Base-by-base conservation (phyloP, 2,888 invertebrate genomes). In the Eristalis tenax region DNA sequence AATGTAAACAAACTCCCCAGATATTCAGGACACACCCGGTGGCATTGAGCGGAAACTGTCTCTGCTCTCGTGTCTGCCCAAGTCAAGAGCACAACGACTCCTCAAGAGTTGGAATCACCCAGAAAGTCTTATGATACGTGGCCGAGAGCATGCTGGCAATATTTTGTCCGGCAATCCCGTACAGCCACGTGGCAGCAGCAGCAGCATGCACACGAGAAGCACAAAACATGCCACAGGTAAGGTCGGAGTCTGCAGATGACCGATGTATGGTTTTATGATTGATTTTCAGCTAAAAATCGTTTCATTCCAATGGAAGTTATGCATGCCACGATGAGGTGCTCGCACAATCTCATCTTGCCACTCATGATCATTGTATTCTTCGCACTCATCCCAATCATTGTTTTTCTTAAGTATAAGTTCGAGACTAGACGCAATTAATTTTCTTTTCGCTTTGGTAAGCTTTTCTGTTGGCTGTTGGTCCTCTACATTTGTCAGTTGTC, bases 31-130 rank as follows among this genome's bases (percentile, higher is more conserved):
- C 84, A 91, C 93, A 0, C 91, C 93, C 59, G 94, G 94, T 56
- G 95, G 95, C 0, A 95, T 96, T 86, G 94, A 95, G 90, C 94
- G 95, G 89, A 97, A 97, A 93, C 93, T 97, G 63, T 95, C 96
- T 0, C 93, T 97, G 57, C 93, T 97, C 15, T 96, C 96, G 57
- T 92, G 96, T 61, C 93, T 96, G 88, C 97, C 97, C 23, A 95
- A 96, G 91, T 96, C 96, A 0, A 94, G 97, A 35, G 97, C 96
- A 0, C 95, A 96, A 89, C 95, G 97, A 18, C 94, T 97, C 66
- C 94, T 97, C 57, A 96, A 96, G 89, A 96, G 95, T 89, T 97
- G 97, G 97, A 93, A 95, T 83, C 96, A 96, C 93, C 96, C 96
- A 13, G 94, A 96, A 59, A 96, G 97, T 90, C 94, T 97, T 18